Conservation (phyloP, 2,113 vertebrate species). For the Indicator maculatus region DNA sequence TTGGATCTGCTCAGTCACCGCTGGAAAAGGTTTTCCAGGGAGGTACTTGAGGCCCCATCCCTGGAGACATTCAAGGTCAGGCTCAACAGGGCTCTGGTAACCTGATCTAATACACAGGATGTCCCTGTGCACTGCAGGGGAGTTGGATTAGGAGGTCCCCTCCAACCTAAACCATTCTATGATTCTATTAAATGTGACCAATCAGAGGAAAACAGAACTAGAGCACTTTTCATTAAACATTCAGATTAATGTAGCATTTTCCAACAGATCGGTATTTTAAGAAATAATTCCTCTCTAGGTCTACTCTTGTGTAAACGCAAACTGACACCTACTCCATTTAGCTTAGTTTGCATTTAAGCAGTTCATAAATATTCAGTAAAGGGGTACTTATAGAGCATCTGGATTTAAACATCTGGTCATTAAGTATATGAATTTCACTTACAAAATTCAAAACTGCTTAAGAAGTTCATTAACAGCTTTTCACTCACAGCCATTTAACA, state of each 20-base stretch:
- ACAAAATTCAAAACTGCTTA: background rate
- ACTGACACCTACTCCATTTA: background rate
- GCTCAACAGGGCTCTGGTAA: too few species aligned
- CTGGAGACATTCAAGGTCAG: too few species aligned
- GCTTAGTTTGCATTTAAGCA: background rate
- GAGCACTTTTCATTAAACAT: background rate
- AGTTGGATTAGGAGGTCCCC: too few species aligned
- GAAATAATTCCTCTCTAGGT: background rate
- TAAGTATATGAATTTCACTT: background rate
- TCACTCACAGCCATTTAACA: background rate
- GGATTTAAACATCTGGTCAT: background rate
- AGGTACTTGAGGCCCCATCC: too few species aligned
- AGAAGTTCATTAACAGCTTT: background rate
- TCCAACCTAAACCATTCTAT: too few species aligned
- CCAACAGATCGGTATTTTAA: background rate
- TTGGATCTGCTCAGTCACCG: background rate
- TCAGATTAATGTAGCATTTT: background rate
- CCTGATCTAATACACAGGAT: too few species aligned
- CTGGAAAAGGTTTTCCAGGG: background rate
- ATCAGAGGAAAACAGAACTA: background rate
- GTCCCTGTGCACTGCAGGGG: too few species aligned
- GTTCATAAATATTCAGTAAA: background rate
- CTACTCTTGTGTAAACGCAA: background rate
- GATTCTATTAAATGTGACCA: background rate
- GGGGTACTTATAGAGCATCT: background rate